Evolutionary conservation across 2,113 vertebrate genomes (phyloP), one percentile per base, ranked within the genome.

Genomic region (Paedocypris sp.): DNA sequence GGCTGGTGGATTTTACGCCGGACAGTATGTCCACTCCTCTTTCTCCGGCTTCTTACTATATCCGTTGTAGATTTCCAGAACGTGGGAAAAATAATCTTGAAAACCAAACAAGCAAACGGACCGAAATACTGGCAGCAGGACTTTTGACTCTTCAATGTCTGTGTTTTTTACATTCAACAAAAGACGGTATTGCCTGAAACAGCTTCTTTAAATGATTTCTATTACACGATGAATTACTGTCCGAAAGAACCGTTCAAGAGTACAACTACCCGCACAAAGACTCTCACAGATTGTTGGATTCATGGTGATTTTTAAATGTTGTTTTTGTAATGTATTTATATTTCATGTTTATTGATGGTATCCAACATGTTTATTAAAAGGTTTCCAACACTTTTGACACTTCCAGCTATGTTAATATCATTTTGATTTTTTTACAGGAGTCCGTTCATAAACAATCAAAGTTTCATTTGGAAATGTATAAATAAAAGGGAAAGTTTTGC

Each of bases 21-120:
- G 93, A 68, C 91, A 94, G 58, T 99, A 98, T 0, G 90, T 99
- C 68, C 95, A 98, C 62, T 94, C 94, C 0, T 95, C 90, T 23
- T 99, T 72, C 46, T 72, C 66, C 19, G 70, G 70, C 32, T 68
- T 72, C 48, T 48, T 72, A 19, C 66, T 72, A 9, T 72, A 72
- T 33, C 70, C 66, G 12, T 65, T 72, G 66, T 72, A 72, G 20
- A 62, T 3, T 13, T 5, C 19, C 8, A 42, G 12, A 59, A 23
- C 9, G 11, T 31, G 11, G n/a, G 8, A 43, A 36, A 46, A 15
- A 16, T 1, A 25, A 38, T 20, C 5, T 6, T 25, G n/a, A 60
- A 42, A 6, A n/a, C 20, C 8, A 46, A 10, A 36, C 5, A 39
- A 6, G 19, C 32, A 31, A 19, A 22, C n/a, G n/a, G n/a, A n/a